These are phyloP conservation scores for Garra rufa DNA, from an alignment of 2,113 vertebrate genomes.

Conservation along the genomic window DNA sequence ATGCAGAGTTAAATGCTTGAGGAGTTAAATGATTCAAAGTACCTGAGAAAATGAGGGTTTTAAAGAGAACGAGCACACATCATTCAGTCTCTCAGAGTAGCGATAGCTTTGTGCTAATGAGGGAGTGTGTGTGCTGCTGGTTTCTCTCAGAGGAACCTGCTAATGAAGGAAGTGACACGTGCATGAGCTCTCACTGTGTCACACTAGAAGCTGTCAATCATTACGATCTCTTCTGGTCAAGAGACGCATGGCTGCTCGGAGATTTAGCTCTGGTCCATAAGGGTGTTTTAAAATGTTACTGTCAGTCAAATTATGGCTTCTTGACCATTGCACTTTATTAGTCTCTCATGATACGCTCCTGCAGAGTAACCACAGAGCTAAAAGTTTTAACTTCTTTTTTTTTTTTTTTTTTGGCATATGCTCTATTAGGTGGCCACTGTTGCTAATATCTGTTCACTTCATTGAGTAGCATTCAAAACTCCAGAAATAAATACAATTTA, in stretches of 20 bases:
- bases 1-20: background rate
- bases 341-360: background rate
- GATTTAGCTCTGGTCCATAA: slow-evolving; percentile 7
- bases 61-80: slow-evolving; percentile 10
- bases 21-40: slow-evolving; percentile 10
- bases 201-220: slow-evolving; percentile 24
- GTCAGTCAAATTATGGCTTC: slow-evolving; percentile 19
- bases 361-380: background rate
- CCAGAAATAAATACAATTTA: background rate
- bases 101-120: slow-evolving; percentile 21
- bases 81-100: background rate
- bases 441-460: background rate
- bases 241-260: slow-evolving; percentile 8
- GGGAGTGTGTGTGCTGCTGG: slow-evolving; percentile 17
- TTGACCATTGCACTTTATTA: background rate
- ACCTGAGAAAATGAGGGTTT: background rate
- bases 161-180: slow-evolving; percentile 24
- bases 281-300: slow-evolving; percentile 2
- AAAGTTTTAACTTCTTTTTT: background rate
- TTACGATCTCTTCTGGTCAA: background rate
- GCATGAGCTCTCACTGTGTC: background rate
- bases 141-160: slow-evolving; percentile 7
- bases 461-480: background rate
- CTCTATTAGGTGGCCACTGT: background rate
- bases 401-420: background rate